Evolutionary conservation across 2,888 invertebrate species (phyloP).

Genomic region (Mycalesis mineus): DNA sequence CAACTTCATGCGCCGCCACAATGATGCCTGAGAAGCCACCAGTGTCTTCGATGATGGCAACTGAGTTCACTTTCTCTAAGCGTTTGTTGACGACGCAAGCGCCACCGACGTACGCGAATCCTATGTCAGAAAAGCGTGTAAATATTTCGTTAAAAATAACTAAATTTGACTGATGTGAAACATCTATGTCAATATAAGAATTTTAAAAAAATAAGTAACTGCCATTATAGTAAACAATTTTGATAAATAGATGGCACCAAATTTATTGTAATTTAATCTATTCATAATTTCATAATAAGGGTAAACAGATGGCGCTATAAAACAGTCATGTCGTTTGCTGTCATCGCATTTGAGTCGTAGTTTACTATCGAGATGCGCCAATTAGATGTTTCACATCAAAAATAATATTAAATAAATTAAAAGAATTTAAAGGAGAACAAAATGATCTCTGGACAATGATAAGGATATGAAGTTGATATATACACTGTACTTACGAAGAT

Average conservation of each 20-base stretch:
- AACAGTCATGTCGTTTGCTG: too few relatives aligned
- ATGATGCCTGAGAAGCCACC: conserved; percentile 98
- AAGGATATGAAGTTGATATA: conserved; percentile 15
- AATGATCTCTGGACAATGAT: neutral
- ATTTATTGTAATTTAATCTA: too few relatives aligned
- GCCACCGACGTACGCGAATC: conserved; percentile 97
- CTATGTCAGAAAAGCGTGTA: conserved; percentile 64
- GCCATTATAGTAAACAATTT: too few relatives aligned
- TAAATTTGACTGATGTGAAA: too few relatives aligned
- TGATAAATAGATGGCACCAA: too few relatives aligned
- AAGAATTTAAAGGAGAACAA: neutral
- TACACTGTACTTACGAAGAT: conserved; percentile 18
- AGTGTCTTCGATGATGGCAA: conserved; percentile 97
- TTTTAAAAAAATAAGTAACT: too few relatives aligned
- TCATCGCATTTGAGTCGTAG: too few relatives aligned
- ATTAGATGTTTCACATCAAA: too few relatives aligned
- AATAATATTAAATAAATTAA: conserved; percentile 5
- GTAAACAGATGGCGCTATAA: too few relatives aligned
- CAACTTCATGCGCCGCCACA: conserved; percentile 97
- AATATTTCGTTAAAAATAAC: neutral
- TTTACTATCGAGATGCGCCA: too few relatives aligned
- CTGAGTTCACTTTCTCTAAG: conserved; percentile 96
- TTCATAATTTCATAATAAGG: too few relatives aligned
- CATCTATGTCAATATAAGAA: too few relatives aligned
- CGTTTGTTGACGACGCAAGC: conserved; percentile 97